phyloP scores from a whole-genome alignment of 2,113 vertebrate genomes.

The Callorhinus ursinus region DNA sequence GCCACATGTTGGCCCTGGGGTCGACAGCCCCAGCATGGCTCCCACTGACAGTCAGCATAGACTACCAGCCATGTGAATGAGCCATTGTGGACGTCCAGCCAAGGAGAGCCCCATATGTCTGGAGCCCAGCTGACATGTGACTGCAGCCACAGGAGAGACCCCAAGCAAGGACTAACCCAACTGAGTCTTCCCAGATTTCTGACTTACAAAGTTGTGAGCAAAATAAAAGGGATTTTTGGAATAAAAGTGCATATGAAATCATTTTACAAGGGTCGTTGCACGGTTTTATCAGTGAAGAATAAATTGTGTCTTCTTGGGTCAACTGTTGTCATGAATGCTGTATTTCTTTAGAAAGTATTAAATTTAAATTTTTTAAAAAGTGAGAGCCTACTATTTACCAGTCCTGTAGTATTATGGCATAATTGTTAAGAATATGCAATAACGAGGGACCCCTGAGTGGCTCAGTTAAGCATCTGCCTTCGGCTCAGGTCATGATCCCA shows the following conservation, averaged over 20 bases:
- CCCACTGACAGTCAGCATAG: not conserved
- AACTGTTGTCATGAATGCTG: not conserved
- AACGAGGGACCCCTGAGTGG: not conserved
- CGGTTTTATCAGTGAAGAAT: not conserved
- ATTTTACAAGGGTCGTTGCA: not conserved
- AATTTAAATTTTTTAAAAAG: not conserved
- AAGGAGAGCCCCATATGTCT: not conserved
- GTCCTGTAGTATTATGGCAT: not conserved
- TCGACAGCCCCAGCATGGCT: not conserved
- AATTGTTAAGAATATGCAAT: not conserved
- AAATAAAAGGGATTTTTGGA: not conserved
- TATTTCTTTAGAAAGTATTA: conserved; percentile 15
- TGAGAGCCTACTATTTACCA: not conserved
- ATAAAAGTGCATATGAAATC: not conserved
- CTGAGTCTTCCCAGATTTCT: not conserved
- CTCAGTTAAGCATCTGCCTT: too few species aligned
- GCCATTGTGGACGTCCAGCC: not conserved
- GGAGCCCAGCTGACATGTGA: not conserved
- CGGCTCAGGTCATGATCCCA: too few species aligned
- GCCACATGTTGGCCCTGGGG: not conserved
- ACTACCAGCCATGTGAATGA: not conserved
- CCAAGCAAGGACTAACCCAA: not conserved
- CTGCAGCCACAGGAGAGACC: not conserved
- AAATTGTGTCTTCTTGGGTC: not conserved
- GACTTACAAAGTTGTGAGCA: not conserved